phyloP scores from a whole-genome alignment of 37 sponge, comb jelly and placozoan species.

The Theonella swinhoei region DNA sequence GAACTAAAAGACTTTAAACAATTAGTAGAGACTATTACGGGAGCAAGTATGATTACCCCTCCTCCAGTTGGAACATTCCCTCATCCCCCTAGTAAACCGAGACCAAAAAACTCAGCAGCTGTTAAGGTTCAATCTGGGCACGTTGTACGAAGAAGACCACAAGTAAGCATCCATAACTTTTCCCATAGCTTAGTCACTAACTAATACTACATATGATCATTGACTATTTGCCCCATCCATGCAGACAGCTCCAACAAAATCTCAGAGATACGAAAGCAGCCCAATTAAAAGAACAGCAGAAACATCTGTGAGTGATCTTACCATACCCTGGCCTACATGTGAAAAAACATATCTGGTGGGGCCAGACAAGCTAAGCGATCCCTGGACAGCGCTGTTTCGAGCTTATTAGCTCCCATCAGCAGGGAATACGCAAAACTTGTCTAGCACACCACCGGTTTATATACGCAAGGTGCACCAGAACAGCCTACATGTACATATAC shows the following conservation, averaged over 20 bases:
- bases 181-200: not conserved
- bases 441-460: too few species aligned
- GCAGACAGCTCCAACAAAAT: conserved; percentile 21
- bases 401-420: too few species aligned
- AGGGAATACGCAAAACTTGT: too few species aligned
- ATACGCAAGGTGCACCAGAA: too few species aligned
- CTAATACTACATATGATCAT: not conserved
- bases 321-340: too few species aligned
- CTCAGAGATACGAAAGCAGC: too few species aligned
- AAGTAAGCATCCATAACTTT: not conserved
- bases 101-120: not conserved
- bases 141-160: conserved; percentile 11
- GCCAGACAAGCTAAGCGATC: too few species aligned
- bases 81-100: not conserved
- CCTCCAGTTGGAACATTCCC: not conserved
- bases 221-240: not conserved
- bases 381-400: too few species aligned
- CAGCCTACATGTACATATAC: too few species aligned
- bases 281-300: not conserved
- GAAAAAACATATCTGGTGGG: too few species aligned
- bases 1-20: conserved; percentile 6
- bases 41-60: not conserved
- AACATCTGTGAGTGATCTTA: too few species aligned
- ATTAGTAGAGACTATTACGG: not conserved
- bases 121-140: not conserved